Conservation (phyloP, 2,113 vertebrate genomes). For the Haemorhous mexicanus region DNA sequence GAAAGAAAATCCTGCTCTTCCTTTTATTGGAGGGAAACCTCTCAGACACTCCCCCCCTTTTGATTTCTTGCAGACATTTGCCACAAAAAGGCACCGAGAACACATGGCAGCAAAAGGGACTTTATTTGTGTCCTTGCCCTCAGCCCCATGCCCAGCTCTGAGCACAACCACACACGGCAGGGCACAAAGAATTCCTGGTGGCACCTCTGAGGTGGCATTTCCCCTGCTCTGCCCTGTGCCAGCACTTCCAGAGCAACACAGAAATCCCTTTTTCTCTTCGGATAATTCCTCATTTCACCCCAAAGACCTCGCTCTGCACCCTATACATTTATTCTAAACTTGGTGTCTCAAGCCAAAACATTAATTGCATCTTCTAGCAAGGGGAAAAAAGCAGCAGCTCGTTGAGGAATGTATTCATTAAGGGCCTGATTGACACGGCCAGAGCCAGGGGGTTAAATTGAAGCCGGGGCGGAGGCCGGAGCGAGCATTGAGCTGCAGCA, state of each 20-base stretch:
- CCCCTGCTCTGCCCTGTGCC: background rate
- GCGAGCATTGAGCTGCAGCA: slow-evolving; percentile 53
- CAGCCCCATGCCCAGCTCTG: background rate
- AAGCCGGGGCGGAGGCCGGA: slow-evolving; percentile 26
- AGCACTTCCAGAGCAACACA: background rate
- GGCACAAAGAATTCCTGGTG: fast-evolving
- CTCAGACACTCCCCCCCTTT: background rate
- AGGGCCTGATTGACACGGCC: slow-evolving; percentile 63
- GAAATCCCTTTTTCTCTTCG: background rate
- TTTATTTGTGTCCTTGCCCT: background rate
- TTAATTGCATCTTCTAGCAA: slow-evolving; percentile 59
- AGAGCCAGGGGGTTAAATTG: slow-evolving; percentile 55
- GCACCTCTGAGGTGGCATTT: background rate
- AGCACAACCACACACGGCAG: background rate
- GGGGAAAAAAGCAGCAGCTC: background rate
- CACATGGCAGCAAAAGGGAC: background rate
- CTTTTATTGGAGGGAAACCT: background rate
- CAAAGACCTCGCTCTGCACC: background rate
- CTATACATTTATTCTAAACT: slow-evolving; percentile 16
- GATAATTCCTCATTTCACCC: background rate
- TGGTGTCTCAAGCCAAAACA: slow-evolving; percentile 52
- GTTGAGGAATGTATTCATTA: slow-evolving; percentile 52
- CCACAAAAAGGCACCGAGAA: background rate
- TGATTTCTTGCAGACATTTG: fast-evolving
- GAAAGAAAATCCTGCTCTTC: slow-evolving; percentile 1